Evolutionary conservation across 2,113 vertebrate genomes (phyloP), one percentile per base, ranked within the genome.

Genomic region (Poeciliopsis turrubarensis): DNA sequence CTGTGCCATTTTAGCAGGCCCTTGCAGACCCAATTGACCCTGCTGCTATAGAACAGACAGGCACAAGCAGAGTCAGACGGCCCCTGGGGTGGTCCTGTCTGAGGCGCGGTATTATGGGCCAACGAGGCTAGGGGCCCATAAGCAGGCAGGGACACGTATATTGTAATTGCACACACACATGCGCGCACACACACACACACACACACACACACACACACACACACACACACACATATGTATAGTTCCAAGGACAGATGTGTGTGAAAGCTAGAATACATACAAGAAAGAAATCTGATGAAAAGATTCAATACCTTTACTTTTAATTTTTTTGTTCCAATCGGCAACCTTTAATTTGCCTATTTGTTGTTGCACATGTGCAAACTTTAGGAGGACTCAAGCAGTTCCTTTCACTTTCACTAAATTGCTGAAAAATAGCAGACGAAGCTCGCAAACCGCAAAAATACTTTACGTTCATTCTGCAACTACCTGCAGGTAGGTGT

Each of bases 11-110:
- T 88, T 71, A 84, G 81, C 79, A 78, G 87, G 77, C 66, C 79
- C 78, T 85, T 80, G 84, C 81, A 91, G 89, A 90, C 88, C 91
- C 60, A 84, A 73, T 74, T 92, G 91, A 93, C 91, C 92, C 90
- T 86, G 83, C 71, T 73, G 77, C 60, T 54, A 79, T 67, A 14
- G n/a, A 82, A 75, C 86, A 89, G 73, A 92, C 88, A 89, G 84
- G 87, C 69, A 89, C 79, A 75, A 73, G 89, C 82, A 80, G 85
- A 87, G 88, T 86, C 89, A 92, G 91, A 92, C 89, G 61, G 86
- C 85, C 88, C 87, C 84, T 77, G 83, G 88, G 92, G 93, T 94
- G 92, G 89, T 92, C 89, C 86, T 74, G 89, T 92, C 85, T 91
- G 90, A 89, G 86, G 72, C 68, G 8, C 34, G 63, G 25, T 80